Evolutionary conservation across 2,797 vertebrate genomes (phyloP).

Genomic region (Perodicticus potto): DNA sequence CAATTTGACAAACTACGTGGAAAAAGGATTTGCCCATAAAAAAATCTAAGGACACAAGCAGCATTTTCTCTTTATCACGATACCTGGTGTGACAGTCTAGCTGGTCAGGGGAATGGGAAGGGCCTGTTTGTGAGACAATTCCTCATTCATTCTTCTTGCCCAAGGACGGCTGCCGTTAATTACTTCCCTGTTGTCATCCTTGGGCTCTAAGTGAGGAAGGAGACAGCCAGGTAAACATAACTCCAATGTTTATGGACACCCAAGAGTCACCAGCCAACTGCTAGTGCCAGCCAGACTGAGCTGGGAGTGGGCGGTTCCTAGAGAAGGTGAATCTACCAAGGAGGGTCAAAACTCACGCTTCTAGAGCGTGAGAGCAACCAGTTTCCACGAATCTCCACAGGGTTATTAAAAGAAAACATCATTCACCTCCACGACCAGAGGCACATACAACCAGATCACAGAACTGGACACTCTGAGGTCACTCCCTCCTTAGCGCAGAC

Average conservation of each 20-base stretch:
- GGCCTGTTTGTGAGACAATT: background rate
- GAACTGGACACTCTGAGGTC: background rate
- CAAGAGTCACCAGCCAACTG: background rate
- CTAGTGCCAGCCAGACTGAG: fast-evolving
- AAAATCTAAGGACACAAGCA: background rate
- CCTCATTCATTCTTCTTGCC: background rate
- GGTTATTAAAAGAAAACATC: background rate
- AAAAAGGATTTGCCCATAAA: background rate
- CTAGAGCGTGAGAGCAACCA: background rate
- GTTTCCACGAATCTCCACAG: background rate
- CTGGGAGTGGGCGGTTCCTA: too few species aligned
- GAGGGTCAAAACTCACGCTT: background rate
- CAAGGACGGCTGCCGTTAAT: background rate
- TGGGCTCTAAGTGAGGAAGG: background rate
- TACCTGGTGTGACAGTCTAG: background rate
- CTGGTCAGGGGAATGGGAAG: background rate
- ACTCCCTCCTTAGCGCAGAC: background rate
- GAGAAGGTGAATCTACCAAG: background rate
- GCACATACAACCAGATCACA: background rate
- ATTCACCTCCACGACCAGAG: background rate
- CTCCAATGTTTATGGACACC: background rate
- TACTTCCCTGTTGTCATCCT: background rate
- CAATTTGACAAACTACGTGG: background rate
- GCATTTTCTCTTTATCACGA: background rate
- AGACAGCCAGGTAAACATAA: background rate